Evolutionary conservation across 1,140 invertebrate genomes (phyloP).

Genomic region (Megalopta genalis): DNA sequence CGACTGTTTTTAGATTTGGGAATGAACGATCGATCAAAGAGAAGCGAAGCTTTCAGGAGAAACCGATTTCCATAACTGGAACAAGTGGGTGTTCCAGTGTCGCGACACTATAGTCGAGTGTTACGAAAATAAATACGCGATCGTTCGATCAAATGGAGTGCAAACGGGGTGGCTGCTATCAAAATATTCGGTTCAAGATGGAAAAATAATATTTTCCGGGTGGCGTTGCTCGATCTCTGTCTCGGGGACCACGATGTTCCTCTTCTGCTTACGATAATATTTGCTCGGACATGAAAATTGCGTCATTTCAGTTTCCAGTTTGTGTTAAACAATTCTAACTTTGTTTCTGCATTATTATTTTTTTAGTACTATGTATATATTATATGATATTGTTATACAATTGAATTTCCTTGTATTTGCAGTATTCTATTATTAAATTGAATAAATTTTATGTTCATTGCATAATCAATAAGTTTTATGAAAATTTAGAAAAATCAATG

Average conservation of each 20-base stretch:
- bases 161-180: slow-evolving; percentile 63
- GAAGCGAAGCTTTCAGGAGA: not conserved
- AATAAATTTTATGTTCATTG: too few relatives aligned
- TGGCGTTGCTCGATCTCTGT: not conserved
- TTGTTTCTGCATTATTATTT: too few relatives aligned
- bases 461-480: too few relatives aligned
- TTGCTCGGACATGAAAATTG: slow-evolving; percentile 2
- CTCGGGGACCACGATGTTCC: not conserved
- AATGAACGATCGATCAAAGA: not conserved
- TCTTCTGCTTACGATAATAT: not conserved
- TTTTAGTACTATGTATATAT: too few relatives aligned
- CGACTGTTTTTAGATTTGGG: too few relatives aligned
- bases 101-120: slow-evolving; percentile 55
- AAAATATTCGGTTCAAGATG: slow-evolving; percentile 68
- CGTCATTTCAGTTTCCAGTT: not conserved
- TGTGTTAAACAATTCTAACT: not conserved
- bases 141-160: slow-evolving; percentile 66
- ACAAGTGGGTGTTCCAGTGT: slow-evolving; percentile 51
- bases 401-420: too few relatives aligned
- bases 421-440: too few relatives aligned
- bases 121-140: slow-evolving; percentile 74
- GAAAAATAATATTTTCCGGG: slow-evolving; percentile 73
- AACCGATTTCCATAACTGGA: slow-evolving; percentile 60
- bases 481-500: too few relatives aligned
- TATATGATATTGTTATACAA: too few relatives aligned